Conservation (phyloP, 2,888 invertebrate genomes). For the Chalcis sispes region DNA sequence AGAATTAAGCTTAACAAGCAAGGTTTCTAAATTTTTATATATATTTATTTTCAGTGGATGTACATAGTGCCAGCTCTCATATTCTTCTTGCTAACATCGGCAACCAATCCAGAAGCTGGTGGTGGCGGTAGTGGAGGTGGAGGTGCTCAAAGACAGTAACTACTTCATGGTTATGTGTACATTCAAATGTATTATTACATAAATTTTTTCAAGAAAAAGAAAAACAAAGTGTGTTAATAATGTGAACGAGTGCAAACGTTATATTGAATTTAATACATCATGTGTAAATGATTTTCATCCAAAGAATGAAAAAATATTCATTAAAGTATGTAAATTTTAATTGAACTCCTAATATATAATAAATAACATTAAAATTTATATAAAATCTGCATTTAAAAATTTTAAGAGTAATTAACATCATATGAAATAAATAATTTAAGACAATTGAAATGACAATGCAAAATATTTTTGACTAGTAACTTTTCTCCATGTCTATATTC, state of each 20-base stretch:
- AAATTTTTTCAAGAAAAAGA: constrained; percentile 15
- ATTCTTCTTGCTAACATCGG: constrained; percentile 92
- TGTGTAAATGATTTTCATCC: constrained; percentile 23
- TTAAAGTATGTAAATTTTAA: constrained; percentile 43
- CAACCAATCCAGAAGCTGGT: constrained; percentile 86
- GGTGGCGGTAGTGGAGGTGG: constrained; percentile 70
- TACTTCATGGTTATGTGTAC: constrained; percentile 26
- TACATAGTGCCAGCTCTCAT: constrained; percentile 96
- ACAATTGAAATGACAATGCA: background rate
- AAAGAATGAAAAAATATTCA: constrained; percentile 19
- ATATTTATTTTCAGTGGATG: constrained; percentile 92
- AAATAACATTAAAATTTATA: constrained; percentile 2
- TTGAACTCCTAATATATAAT: constrained; percentile 34
- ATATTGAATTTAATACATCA: constrained; percentile 11
- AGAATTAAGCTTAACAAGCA: constrained; percentile 11
- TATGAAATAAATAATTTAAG: too few relatives aligned
- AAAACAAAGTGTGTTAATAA: constrained; percentile 23
- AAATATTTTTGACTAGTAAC: too few relatives aligned
- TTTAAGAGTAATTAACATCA: too few relatives aligned
- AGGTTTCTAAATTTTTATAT: constrained; percentile 17
- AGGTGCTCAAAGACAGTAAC: constrained; percentile 69
- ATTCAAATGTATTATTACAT: constrained; percentile 26
- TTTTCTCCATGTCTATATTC: background rate
- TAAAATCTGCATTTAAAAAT: background rate
- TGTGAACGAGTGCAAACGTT: constrained; percentile 7